Percentiles rank a stretch among this genome's conserved stretches.
phyloP scores from a whole-genome alignment of 1,140 invertebrate genomes.

The Palaemon carinicauda region DNA sequence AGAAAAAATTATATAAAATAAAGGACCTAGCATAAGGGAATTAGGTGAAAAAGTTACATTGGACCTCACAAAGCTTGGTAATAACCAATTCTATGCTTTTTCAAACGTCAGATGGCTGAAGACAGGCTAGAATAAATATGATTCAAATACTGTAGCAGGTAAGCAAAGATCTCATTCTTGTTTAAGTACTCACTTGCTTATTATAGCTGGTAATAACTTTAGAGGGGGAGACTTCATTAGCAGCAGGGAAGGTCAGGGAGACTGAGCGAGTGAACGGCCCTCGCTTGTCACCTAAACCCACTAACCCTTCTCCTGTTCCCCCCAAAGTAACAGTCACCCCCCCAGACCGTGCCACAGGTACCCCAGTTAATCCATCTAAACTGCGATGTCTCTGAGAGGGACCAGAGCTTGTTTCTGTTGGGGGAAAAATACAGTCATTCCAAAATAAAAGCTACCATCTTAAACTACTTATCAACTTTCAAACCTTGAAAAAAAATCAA shows the following conservation, averaged over 20 bases:
- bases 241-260: slow-evolving; percentile 47
- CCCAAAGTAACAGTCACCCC: slow-evolving; percentile 45
- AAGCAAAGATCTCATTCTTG: no score
- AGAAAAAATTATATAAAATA: no score
- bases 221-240: slow-evolving; percentile 21
- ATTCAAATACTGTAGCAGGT: background rate
- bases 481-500: background rate
- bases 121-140: background rate
- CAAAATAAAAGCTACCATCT: background rate
- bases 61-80: no score
- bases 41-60: no score
- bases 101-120: no score
- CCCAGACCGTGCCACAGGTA: slow-evolving; percentile 37
- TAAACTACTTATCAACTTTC: background rate
- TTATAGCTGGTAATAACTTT: slow-evolving; percentile 52
- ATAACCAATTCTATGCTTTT: no score
- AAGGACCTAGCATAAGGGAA: no score
- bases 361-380: background rate
- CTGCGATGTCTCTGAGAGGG: slow-evolving; percentile 15
- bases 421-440: background rate
- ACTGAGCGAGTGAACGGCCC: slow-evolving; percentile 47
- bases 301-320: background rate
- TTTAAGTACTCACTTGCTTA: slow-evolving; percentile 43
- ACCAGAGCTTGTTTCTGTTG: background rate
- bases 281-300: slow-evolving; percentile 29